A percentile compares a stretch with the other conserved stretches of the same genome.
phyloP scores from a whole-genome alignment of 2,113 vertebrate genomes.

The Cyprinodon variegatus region DNA sequence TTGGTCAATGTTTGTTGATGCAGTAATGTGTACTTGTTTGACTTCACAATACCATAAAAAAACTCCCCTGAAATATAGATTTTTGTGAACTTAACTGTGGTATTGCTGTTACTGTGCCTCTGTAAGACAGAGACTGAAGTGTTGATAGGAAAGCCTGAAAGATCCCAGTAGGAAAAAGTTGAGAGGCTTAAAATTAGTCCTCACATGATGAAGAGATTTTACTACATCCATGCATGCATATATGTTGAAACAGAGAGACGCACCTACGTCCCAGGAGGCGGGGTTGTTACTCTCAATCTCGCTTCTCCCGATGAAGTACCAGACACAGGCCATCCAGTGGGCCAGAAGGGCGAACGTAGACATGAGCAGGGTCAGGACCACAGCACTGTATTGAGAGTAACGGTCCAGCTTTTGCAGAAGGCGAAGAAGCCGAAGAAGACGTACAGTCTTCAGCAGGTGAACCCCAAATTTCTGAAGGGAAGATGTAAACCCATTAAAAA shows the following conservation, averaged over 20 bases:
- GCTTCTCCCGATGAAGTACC: conserved; percentile 84
- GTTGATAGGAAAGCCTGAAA: neutral
- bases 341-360: conserved; percentile 84
- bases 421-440: conserved; percentile 81
- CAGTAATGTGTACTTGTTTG: neutral
- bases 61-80: neutral
- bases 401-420: conserved; percentile 86
- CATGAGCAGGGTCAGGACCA: conserved; percentile 86
- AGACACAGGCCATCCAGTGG: conserved; percentile 87
- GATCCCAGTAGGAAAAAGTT: no score
- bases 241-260: conserved; percentile 19
- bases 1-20: neutral
- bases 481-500: neutral
- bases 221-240: neutral
- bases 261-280: conserved; percentile 82
- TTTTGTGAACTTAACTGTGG: neutral
- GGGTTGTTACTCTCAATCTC: conserved; percentile 81
- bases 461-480: conserved; percentile 82
- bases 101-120: neutral
- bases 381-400: conserved; percentile 86
- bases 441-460: conserved; percentile 85
- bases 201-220: no score
- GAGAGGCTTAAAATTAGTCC: no score
- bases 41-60: no score
- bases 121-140: neutral